Evolutionary conservation across 2,888 invertebrate genomes (phyloP), one percentile per base, ranked within the genome.

Genomic region (Stegana nigrithorax): DNA sequence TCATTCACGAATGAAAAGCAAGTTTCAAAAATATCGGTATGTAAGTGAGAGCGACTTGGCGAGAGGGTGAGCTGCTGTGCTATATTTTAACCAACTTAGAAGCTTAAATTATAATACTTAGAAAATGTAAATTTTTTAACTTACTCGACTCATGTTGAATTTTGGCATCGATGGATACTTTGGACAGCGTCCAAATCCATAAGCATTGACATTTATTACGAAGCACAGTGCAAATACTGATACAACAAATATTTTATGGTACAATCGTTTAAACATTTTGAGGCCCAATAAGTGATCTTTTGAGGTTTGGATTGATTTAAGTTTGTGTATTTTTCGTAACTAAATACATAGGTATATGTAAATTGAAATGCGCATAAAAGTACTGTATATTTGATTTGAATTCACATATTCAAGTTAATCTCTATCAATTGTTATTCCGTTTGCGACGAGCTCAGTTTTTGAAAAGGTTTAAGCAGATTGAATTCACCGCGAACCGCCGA

Each of bases 101-200:
- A 32, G 6, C 10, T 10, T 4, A 10, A 14, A 8, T 14, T 29
- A 10, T 29, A 29, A 29, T 6, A 29, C 29, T 29, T 29, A 7
- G 29, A 29, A 36, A 29, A 25, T 6, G 14, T 8, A n/a, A 14
- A 29, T 7, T 29, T 29, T 14, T 23, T 27, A 67, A 87, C 89
- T 89, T 82, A 92, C 92, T 86, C 87, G 87, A 66, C 88, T 87
- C 68, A 91, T 86, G 75, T 91, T 89, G 75, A 91, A 91, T 83
- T 90, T 87, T 36, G 89, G 88, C 83, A 91, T 87, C 71, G 89
- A 88, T 56, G 89, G 89, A 81, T 91, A 89, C 69, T 89, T 88
- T 4, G 92, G 92, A 75, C 92, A 92, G 76, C 88, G 89, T 66
- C 92, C 92, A 44, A 92, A 85, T 47, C 91, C 91, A 71, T 83